Base-by-base conservation (phyloP, 2,113 vertebrate genomes). In the Symphodus melops region DNA sequence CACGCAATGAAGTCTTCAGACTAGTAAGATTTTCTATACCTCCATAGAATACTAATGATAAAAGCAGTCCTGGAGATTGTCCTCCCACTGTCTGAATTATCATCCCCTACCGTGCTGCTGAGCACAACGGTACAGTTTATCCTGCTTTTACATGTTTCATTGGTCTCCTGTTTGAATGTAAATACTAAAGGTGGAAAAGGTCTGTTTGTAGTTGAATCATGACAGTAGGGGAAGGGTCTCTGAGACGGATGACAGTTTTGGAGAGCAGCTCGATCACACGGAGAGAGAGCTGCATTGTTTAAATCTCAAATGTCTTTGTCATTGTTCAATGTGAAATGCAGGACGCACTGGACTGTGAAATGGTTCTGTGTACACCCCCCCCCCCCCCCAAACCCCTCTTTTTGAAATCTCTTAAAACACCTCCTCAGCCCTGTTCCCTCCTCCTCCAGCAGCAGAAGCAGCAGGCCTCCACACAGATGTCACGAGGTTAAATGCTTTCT, bases 271-370 rank as follows among this genome's bases (percentile, higher is more conserved):
- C 2, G 21, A 72, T 81, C 25, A 25, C 55, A 51, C 54, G 57
- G 25, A 53, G 71, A 53, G 71, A 46, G 41, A 20, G 59, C 48
- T 25, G 16, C 52, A 72, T 85, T 72, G 56, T 77, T 68, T 53
- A 51, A 44, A 75, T 62, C 21, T 16, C 46, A 49, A 41, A 80
- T 76, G 25, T 61, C n/a, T 59, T 57, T 68, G 51, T 69, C 72
- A 37, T 33, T 41, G 61, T 65, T 55, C 37, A 28, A n/a, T 60
- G 51, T 28, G 49, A 51, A 83, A 75, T 63, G 51, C 25, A 49
- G 44, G 42, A 73, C 21, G 44, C 83, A 39, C 5, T 68, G 37
- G 44, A 79, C 75, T 68, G 80, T 86, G 80, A 89, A 88, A 86
- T 76, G 33, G 75, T 41, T 63, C 25, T 20, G 41, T 75, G 77